A percentile compares a stretch with the other conserved stretches of the same genome.
These are phyloP conservation scores for Boleophthalmus pectinirostris DNA, from an alignment of 2,113 vertebrate species.

Conservation along the genomic window DNA sequence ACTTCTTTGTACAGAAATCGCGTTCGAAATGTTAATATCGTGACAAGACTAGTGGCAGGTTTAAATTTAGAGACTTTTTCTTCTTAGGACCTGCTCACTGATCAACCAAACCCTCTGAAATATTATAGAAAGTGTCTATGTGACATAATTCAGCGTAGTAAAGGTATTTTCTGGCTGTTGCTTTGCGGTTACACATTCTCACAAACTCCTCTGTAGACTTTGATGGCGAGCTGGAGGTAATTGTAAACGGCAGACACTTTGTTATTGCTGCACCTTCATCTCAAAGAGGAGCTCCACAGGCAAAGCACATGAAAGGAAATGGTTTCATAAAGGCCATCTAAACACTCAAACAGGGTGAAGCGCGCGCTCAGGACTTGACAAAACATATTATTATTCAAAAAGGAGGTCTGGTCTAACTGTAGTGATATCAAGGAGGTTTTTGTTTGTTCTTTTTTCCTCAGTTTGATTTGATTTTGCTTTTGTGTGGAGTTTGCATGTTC, in stretches of 20 bases:
- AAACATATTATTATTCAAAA: background rate
- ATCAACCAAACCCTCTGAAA: constrained; percentile 2
- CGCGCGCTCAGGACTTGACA: background rate
- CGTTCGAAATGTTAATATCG: too few relatives aligned
- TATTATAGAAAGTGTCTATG: constrained; percentile 5
- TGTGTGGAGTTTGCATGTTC: background rate
- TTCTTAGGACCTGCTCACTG: background rate
- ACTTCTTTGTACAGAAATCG: too few relatives aligned
- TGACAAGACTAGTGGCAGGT: too few relatives aligned
- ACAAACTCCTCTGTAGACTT: constrained; percentile 18
- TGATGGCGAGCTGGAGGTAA: constrained; percentile 40
- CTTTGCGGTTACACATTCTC: background rate
- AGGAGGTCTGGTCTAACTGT: background rate
- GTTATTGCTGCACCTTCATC: constrained; percentile 26
- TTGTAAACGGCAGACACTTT: constrained; percentile 34
- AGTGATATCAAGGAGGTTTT: background rate
- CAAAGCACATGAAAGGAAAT: background rate
- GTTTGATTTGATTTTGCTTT: too few relatives aligned
- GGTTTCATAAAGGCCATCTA: background rate
- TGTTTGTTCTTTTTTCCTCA: background rate
- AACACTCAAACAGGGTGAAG: background rate
- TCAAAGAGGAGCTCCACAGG: constrained; percentile 10
- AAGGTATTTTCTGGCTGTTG: constrained; percentile 16
- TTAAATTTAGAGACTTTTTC: background rate
- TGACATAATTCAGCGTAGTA: background rate